A percentile compares a stretch with the other conserved stretches of the same genome.
phyloP scores from a whole-genome alignment of 2,113 vertebrate species.

The Aphyosemion australe region DNA sequence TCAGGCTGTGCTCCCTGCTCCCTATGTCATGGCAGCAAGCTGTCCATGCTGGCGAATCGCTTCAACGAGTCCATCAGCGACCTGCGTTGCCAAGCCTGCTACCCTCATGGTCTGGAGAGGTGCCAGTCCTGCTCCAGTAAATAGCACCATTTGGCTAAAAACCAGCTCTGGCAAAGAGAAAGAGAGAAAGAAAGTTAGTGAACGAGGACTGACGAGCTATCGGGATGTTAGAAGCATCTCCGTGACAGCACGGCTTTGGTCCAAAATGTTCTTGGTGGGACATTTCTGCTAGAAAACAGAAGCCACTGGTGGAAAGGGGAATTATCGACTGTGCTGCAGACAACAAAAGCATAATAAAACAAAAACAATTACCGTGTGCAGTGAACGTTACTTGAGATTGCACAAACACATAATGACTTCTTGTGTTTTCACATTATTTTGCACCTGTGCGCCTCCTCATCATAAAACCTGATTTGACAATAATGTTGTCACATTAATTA shows the following conservation, averaged over 20 bases:
- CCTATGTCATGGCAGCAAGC: constrained; percentile 97
- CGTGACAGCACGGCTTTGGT: constrained; percentile 48
- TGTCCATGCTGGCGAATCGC: constrained; percentile 94
- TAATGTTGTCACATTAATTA: constrained; percentile 60
- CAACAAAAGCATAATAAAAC: constrained; percentile 49
- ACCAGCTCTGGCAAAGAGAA: constrained; percentile 38
- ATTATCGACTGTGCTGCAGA: constrained; percentile 24
- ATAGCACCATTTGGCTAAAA: constrained; percentile 61
- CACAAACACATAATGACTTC: constrained; percentile 47
- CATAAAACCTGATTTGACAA: constrained; percentile 36
- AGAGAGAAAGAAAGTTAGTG: neutral
- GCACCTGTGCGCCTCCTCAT: constrained; percentile 29
- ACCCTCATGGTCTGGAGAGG: constrained; percentile 87
- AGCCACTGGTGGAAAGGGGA: constrained; percentile 47
- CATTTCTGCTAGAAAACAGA: constrained; percentile 51
- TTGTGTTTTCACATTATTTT: constrained; percentile 52
- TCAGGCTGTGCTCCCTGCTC: constrained; percentile 91
- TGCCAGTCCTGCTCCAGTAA: constrained; percentile 83
- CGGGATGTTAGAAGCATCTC: constrained; percentile 49
- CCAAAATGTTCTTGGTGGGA: constrained; percentile 58
- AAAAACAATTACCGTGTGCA: constrained; percentile 63
- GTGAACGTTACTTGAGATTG: constrained; percentile 53
- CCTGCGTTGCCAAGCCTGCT: constrained; percentile 91
- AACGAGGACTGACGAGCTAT: constrained; percentile 32
- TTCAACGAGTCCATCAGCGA: constrained; percentile 94